These are phyloP conservation scores for Acrocephalus kingi DNA, from an alignment of 2,113 vertebrate species.

Conservation along the genomic window DNA sequence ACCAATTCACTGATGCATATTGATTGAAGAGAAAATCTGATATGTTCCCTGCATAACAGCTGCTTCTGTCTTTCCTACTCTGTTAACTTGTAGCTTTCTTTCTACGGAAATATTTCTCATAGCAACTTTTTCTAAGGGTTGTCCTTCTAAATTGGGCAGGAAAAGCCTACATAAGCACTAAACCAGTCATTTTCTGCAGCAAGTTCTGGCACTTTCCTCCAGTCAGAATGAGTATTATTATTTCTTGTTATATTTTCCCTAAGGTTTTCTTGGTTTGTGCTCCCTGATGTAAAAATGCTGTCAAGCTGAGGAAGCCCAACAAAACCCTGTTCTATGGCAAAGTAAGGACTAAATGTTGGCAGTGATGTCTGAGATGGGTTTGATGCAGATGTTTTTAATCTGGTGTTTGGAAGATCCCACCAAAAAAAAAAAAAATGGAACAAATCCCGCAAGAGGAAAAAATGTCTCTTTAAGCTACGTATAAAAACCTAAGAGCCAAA, in stretches of 20 bases:
- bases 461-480: background rate
- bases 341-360: background rate
- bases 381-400: slow-evolving; percentile 31
- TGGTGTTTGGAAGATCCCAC: background rate
- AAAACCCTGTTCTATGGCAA: background rate
- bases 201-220: background rate
- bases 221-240: background rate
- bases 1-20: background rate
- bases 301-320: background rate
- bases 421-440: background rate
- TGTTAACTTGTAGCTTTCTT: background rate
- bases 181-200: background rate
- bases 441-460: background rate
- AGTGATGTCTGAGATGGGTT: background rate
- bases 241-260: background rate
- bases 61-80: background rate
- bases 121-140: background rate
- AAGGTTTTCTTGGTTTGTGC: background rate
- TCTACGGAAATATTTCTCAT: background rate
- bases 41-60: rapidly evolving
- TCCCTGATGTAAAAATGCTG: background rate
- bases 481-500: background rate
- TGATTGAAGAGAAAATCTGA: background rate
- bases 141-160: background rate
- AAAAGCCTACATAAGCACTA: background rate